Percentiles rank a stretch among this genome's conserved stretches.
phyloP scores from a whole-genome alignment of 2,888 invertebrate species.

The Frankliniella intonsa region DNA sequence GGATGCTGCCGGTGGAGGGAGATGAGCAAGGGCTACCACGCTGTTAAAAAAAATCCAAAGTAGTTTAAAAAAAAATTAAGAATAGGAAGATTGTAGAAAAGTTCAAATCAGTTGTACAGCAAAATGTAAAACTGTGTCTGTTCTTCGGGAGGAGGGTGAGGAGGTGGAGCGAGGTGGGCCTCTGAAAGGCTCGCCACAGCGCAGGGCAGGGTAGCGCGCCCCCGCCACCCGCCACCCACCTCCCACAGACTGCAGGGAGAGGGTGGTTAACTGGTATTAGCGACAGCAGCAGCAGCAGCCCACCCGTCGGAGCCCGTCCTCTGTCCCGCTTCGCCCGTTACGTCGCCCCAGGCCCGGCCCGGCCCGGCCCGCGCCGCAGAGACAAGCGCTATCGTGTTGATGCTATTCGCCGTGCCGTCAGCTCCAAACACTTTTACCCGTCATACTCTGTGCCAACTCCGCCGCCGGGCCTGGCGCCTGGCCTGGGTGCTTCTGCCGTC shows the following conservation, averaged over 20 bases:
- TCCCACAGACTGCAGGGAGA: neutral
- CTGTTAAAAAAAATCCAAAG: too few species aligned
- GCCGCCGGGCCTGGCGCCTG: too few species aligned
- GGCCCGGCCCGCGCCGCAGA: neutral
- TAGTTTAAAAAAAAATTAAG: too few species aligned
- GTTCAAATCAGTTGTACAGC: too few species aligned
- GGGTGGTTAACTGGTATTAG: slow-evolving; percentile 22
- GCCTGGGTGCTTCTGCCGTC: too few species aligned
- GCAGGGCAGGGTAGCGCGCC: neutral
- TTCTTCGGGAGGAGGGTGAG: neutral
- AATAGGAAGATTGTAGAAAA: too few species aligned
- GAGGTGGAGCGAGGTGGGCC: neutral
- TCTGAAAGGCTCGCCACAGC: neutral
- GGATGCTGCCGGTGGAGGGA: neutral
- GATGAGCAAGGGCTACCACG: neutral
- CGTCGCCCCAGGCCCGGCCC: neutral
- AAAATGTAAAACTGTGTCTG: neutral
- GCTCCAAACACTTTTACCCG: neutral
- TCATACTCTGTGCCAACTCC: too few species aligned
- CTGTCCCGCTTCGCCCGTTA: neutral
- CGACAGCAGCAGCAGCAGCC: neutral
- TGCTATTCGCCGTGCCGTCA: neutral
- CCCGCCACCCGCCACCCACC: neutral
- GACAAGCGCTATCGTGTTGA: neutral
- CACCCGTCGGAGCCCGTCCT: neutral